phyloP scores from a whole-genome alignment of 2,113 vertebrate genomes.

The Cyanoliseus patagonus region DNA sequence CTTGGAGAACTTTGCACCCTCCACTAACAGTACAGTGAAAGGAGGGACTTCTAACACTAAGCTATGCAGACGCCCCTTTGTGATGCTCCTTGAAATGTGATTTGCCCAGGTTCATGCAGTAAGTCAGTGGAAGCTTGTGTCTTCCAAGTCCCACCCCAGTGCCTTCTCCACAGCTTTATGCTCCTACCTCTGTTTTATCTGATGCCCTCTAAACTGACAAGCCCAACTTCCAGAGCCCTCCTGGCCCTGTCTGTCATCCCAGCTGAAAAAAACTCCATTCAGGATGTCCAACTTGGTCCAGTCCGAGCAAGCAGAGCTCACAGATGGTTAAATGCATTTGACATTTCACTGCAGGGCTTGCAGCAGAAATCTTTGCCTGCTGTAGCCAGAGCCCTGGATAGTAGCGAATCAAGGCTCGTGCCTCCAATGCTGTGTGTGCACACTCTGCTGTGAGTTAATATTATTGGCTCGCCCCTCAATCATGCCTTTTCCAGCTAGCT shows the following conservation, averaged over 20 bases:
- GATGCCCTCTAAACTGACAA: not conserved
- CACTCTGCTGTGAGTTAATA: conserved; percentile 73
- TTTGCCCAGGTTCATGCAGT: too few species aligned
- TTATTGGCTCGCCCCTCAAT: conserved; percentile 80
- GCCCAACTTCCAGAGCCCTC: conserved; percentile 30
- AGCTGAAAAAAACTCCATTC: conserved; percentile 24
- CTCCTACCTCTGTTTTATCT: conserved; percentile 7
- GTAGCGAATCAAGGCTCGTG: conserved; percentile 62
- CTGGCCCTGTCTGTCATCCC: conserved; percentile 50
- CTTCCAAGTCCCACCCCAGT: not conserved
- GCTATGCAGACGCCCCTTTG: not conserved
- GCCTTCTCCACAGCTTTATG: not conserved
- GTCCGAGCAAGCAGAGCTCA: conserved; percentile 21
- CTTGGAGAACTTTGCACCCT: not conserved
- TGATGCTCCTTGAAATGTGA: fast-evolving
- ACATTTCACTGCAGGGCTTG: conserved; percentile 63
- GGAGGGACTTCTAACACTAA: not conserved
- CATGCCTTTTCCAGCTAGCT: conserved; percentile 84
- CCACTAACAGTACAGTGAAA: not conserved
- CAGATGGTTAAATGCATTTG: conserved; percentile 61
- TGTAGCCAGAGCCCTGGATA: conserved; percentile 31
- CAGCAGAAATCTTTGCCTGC: conserved; percentile 60
- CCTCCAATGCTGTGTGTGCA: conserved; percentile 41
- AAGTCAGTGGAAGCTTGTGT: not conserved
- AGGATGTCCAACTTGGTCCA: conserved; percentile 41